phyloP scores from a whole-genome alignment of 1,140 invertebrate genomes.

The Drosophila lacteicornis region DNA sequence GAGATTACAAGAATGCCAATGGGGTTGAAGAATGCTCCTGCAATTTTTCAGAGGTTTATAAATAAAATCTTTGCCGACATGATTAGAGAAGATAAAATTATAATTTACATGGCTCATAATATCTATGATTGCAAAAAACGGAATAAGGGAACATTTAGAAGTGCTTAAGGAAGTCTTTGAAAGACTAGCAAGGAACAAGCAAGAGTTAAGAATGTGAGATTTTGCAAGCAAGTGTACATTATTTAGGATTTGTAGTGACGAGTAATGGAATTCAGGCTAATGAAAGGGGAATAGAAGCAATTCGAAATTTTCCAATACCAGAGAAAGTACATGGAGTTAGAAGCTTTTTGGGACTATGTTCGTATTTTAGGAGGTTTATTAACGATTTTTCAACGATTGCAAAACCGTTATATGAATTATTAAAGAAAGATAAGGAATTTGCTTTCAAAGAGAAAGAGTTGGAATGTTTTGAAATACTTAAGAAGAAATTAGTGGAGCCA shows the following conservation, averaged over 20 bases:
- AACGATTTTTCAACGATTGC: slow-evolving; percentile 33
- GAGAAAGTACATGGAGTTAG: neutral
- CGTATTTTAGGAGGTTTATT: slow-evolving; percentile 34
- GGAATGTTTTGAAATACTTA: slow-evolving; percentile 55
- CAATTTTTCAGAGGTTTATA: slow-evolving; percentile 3
- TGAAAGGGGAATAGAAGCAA: neutral
- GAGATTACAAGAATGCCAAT: neutral
- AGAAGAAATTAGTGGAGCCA: slow-evolving; percentile 35
- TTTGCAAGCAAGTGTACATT: neutral
- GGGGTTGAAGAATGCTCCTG: neutral
- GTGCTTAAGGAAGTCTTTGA: neutral
- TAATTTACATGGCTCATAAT: slow-evolving; percentile 21
- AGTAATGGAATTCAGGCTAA: neutral
- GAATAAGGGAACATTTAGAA: no score
- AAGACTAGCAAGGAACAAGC: neutral
- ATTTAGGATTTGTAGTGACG: neutral
- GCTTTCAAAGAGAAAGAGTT: slow-evolving; percentile 41
- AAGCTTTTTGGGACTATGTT: slow-evolving; percentile 51
- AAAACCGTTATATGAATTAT: slow-evolving; percentile 59
- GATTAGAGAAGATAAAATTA: slow-evolving; percentile 1
- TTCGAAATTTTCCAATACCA: neutral
- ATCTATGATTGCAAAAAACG: slow-evolving; percentile 20
- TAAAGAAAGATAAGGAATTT: slow-evolving; percentile 61
- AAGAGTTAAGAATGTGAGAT: neutral
- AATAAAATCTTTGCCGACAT: slow-evolving; percentile 8